These are phyloP conservation scores for Sebastiscus tertius DNA, from an alignment of 2,797 vertebrate genomes.

Conservation along the genomic window DNA sequence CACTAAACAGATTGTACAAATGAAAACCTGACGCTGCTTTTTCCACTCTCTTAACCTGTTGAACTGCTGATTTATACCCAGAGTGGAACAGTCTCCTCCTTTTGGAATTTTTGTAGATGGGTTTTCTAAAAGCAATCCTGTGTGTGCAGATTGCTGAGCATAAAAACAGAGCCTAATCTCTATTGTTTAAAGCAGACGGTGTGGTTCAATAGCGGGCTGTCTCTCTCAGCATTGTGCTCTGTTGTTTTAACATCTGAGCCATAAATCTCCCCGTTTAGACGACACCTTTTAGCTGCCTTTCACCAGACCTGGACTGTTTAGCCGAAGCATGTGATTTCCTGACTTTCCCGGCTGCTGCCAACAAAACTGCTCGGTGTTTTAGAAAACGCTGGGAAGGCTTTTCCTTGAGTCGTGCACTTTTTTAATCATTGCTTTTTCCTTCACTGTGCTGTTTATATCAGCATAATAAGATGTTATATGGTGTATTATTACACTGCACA, in stretches of 20 bases:
- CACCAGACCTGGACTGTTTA: slow-evolving; percentile 54
- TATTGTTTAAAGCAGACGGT: slow-evolving; percentile 20
- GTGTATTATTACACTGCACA: slow-evolving; percentile 44
- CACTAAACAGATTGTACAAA: not conserved
- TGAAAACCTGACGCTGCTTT: not conserved
- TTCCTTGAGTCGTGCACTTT: slow-evolving; percentile 60
- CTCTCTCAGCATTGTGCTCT: slow-evolving; percentile 35
- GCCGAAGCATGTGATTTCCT: slow-evolving; percentile 78
- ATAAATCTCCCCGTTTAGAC: slow-evolving; percentile 58
- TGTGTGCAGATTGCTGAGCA: slow-evolving; percentile 7
- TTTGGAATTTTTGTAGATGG: slow-evolving; percentile 3
- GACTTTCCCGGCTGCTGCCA: slow-evolving; percentile 60
- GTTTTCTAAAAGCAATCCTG: slow-evolving; percentile 7
- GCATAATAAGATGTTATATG: slow-evolving; percentile 55
- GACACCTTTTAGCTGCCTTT: slow-evolving; percentile 68
- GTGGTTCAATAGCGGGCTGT: not conserved
- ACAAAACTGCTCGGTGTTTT: slow-evolving; percentile 42
- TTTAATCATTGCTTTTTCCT: slow-evolving; percentile 44
- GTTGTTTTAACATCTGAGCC: slow-evolving; percentile 66
- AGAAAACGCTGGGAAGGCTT: slow-evolving; percentile 64
- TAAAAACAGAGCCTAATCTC: slow-evolving; percentile 9
- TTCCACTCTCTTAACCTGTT: slow-evolving; percentile 13
- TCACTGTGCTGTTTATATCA: slow-evolving; percentile 43
- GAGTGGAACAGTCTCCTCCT: slow-evolving; percentile 7
- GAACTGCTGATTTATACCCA: not conserved